Evolutionary conservation across 2,888 invertebrate species (phyloP), one percentile per base, ranked within the genome.

Genomic region (Julus scanicus): DNA sequence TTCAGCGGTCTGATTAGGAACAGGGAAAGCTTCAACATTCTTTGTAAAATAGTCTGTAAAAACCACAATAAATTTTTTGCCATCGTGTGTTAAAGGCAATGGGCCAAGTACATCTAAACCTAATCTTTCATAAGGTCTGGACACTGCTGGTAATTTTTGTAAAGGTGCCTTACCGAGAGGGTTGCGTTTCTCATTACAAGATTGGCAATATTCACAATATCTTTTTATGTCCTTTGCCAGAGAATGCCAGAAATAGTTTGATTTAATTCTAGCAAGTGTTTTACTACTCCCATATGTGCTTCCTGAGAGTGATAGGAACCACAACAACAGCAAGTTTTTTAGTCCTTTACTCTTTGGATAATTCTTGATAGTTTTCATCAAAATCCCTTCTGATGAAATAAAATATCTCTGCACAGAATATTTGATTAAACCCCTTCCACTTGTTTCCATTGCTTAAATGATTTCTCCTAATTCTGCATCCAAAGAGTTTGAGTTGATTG

Each of bases 381-480:
- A 8, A 80, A 80, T 29, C 29, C 80, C 80, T 8, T 80, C 80
- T 20, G 80, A 29, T 8, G 80, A 80, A 6, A 80, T 20, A 29
- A 20, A 80, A 15, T 80, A 80, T 80, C 80, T 15, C 5, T 5
- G 9, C 5, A 48, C 11, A 48, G 48, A 48, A 11, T 48, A 11
- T 48, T 48, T 48, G 9, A 48, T 11, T 11, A 48, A 48, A 48
- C 48, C 48, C 11, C 11, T 48, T 8, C 48, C 48, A 48, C 6
- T 48, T 48, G 5, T 11, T 48, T 48, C 48, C 48, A 48, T 48
- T 48, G 5, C 48, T 48, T 48, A 6, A 48, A 53, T 90, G 92
- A 92, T 29, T 6, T 5, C 6, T 8, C 20, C 20, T 13, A 80
- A 80, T 48, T 80, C n/a, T n/a, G n/a, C n/a, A n/a, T n/a, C n/a